These are phyloP conservation scores for Falco concolor DNA, from an alignment of 2,797 vertebrate genomes.

Conservation along the genomic window DNA sequence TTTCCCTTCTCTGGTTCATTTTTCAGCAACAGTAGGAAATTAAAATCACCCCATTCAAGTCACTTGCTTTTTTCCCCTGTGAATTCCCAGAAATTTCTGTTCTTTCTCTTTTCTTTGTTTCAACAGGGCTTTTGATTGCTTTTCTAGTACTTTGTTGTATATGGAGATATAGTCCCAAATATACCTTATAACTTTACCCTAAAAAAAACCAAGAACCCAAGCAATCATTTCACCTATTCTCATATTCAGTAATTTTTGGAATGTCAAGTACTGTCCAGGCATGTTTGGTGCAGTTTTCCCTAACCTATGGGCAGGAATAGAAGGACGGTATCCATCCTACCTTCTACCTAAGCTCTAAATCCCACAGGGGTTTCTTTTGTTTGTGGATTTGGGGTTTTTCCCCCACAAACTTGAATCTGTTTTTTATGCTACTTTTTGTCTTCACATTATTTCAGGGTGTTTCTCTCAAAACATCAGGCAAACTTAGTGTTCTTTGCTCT, in stretches of 20 bases:
- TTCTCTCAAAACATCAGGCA: neutral
- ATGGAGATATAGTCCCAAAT: neutral
- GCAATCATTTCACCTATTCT: neutral
- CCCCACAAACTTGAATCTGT: neutral
- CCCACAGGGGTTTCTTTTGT: fast-evolving
- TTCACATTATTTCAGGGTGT: neutral
- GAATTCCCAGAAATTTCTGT: neutral
- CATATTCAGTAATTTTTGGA: neutral
- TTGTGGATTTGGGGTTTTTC: neutral
- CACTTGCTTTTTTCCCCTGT: neutral
- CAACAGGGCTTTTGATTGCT: neutral
- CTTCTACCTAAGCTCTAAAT: neutral
- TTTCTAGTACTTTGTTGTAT: neutral
- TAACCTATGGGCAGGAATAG: fast-evolving
- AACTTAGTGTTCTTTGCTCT: neutral
- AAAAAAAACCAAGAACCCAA: neutral
- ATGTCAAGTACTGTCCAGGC: neutral
- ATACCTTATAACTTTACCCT: neutral
- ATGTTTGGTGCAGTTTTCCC: neutral
- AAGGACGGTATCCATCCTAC: neutral
- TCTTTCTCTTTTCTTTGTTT: neutral
- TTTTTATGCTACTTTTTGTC: neutral
- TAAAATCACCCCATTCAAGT: neutral
- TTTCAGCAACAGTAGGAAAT: neutral
- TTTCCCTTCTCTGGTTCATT: neutral